A percentile compares a stretch with the other conserved stretches of the same genome.
Conservation (phyloP, 1,140 invertebrate species). For the Bombus balteatus region DNA sequence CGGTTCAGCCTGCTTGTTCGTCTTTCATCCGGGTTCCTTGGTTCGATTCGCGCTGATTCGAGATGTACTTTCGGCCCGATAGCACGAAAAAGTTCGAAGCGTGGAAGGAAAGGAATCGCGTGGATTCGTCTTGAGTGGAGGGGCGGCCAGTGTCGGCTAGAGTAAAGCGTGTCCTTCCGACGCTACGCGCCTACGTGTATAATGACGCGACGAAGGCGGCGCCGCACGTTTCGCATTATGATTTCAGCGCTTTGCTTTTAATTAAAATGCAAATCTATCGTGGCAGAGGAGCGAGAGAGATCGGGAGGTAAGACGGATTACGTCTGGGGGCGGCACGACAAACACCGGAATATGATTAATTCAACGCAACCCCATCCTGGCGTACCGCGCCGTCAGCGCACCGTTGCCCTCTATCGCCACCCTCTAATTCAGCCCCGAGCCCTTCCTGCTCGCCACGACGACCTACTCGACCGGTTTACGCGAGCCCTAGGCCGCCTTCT, state of each 20-base stretch:
- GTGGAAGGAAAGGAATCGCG: neutral
- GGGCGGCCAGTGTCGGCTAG: neutral
- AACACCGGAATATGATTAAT: slow-evolving; percentile 83
- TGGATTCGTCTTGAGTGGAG: slow-evolving; percentile 1
- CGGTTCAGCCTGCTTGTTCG: neutral
- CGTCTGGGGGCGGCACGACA: slow-evolving; percentile 81
- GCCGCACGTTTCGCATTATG: slow-evolving; percentile 84
- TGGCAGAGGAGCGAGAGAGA: slow-evolving; percentile 80
- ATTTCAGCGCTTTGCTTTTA: slow-evolving; percentile 85
- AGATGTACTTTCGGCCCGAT: neutral
- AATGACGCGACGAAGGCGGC: slow-evolving; percentile 73
- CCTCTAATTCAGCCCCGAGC: slow-evolving; percentile 49
- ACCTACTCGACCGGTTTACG: slow-evolving; percentile 8
- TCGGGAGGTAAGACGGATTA: slow-evolving; percentile 83
- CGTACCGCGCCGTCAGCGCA: slow-evolving; percentile 58
- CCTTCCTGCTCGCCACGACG: slow-evolving; percentile 2
- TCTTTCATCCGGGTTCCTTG: neutral
- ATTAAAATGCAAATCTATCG: slow-evolving; percentile 87
- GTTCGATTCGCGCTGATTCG: neutral
- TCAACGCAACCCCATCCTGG: slow-evolving; percentile 78
- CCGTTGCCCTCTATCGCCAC: slow-evolving; percentile 53
- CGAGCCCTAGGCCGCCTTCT: neutral
- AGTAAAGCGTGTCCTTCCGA: slow-evolving; percentile 26
- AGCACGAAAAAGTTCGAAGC: neutral
- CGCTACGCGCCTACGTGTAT: slow-evolving; percentile 58